Percentiles rank a stretch among this genome's conserved stretches.
These are phyloP conservation scores for Spinus olivaceus DNA, from an alignment of 2,797 vertebrate genomes.

Conservation along the genomic window DNA sequence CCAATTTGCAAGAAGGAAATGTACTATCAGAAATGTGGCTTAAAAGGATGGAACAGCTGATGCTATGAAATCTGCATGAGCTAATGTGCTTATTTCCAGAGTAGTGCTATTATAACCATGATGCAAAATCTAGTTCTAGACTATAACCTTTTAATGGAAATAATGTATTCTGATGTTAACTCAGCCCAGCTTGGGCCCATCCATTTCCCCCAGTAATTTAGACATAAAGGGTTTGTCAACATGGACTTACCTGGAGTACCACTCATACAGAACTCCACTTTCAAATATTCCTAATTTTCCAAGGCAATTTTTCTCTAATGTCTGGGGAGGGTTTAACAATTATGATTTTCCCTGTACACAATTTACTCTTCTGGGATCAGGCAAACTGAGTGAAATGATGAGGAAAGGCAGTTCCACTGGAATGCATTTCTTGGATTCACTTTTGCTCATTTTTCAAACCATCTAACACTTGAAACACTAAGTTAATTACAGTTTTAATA, in stretches of 20 bases:
- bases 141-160: background rate
- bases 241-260: background rate
- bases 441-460: background rate
- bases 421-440: background rate
- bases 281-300: background rate
- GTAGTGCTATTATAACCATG: background rate
- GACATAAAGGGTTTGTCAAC: background rate
- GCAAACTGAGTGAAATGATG: background rate
- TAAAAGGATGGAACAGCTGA: constrained; percentile 3
- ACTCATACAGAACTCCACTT: background rate
- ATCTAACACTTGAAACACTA: background rate
- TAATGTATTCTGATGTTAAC: background rate
- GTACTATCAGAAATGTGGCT: background rate
- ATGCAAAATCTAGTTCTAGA: background rate
- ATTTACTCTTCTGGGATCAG: background rate
- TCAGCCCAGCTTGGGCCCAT: background rate
- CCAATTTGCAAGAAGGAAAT: background rate
- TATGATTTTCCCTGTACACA: background rate
- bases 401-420: background rate
- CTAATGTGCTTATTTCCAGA: background rate
- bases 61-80: background rate
- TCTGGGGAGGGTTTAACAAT: background rate
- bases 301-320: background rate
- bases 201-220: background rate
- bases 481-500: background rate